Evolutionary conservation across 1,140 invertebrate genomes (phyloP).

Genomic region (Wasmannia auropunctata): DNA sequence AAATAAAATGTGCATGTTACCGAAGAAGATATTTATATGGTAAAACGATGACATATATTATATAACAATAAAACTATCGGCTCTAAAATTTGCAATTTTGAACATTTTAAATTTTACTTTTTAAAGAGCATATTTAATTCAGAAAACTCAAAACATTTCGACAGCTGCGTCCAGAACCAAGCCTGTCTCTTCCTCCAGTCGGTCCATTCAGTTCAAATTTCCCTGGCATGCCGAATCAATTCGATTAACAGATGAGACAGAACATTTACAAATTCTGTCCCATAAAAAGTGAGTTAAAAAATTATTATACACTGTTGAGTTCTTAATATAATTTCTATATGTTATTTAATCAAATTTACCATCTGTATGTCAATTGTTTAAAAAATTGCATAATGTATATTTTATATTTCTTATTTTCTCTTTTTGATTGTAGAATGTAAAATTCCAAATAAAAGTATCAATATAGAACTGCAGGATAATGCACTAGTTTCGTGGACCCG

Average conservation of each 20-base stretch:
- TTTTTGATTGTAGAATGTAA: neutral
- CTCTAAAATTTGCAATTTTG: constrained; percentile 78
- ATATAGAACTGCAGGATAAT: neutral
- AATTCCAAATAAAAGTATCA: constrained; percentile 10
- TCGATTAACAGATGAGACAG: neutral
- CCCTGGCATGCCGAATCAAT: neutral
- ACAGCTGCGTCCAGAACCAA: neutral
- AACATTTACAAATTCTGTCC: neutral
- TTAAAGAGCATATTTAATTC: neutral
- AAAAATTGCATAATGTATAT: neutral
- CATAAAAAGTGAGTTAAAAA: neutral
- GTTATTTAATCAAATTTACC: neutral
- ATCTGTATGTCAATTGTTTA: neutral
- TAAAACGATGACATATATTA: constrained; percentile 83
- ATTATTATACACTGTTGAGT: neutral
- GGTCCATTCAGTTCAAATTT: neutral
- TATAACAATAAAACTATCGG: no score
- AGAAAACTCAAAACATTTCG: neutral
- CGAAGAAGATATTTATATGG: constrained; percentile 83
- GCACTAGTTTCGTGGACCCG: neutral
- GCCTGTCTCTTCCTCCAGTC: neutral
- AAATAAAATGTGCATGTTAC: constrained; percentile 77
- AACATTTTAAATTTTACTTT: constrained; percentile 73
- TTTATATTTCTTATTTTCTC: neutral
- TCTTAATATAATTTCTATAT: neutral